phyloP scores from a whole-genome alignment of 2,113 vertebrate genomes.

The Rhizomys pruinosus region DNA sequence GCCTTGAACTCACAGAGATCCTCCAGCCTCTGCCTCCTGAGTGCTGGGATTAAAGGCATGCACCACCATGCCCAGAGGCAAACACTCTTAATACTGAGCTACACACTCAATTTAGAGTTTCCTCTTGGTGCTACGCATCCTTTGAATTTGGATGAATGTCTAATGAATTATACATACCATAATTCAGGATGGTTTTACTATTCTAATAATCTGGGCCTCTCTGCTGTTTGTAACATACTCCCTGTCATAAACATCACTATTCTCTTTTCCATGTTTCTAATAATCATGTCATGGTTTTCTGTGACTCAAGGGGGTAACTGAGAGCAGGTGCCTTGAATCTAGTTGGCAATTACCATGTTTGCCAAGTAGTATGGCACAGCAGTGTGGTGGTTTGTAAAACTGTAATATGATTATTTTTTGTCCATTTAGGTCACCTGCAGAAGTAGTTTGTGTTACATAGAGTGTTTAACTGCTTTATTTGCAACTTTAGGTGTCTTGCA shows the following conservation, averaged over 20 bases:
- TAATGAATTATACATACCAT: neutral
- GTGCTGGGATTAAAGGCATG: too few relatives aligned
- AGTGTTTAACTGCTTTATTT: constrained; percentile 28
- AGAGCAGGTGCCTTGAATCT: neutral
- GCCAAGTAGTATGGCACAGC: neutral
- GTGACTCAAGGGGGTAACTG: neutral
- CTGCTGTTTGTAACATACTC: constrained; percentile 9
- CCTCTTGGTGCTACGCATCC: neutral
- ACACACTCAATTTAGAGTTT: neutral
- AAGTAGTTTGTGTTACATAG: neutral
- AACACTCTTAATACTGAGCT: neutral
- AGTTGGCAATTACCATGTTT: neutral
- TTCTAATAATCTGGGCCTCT: neutral
- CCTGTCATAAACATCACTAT: neutral
- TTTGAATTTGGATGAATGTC: neutral
- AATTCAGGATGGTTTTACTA: neutral
- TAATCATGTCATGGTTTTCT: neutral
- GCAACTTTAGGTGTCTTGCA: neutral
- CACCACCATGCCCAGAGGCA: too few relatives aligned
- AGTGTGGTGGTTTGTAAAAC: neutral
- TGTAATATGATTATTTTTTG: neutral
- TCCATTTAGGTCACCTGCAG: neutral
- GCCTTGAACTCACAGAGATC: too few relatives aligned
- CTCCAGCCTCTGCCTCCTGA: too few relatives aligned
- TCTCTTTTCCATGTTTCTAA: neutral